Percentiles rank a stretch among this genome's conserved stretches.
Conservation (phyloP, 2,113 vertebrate genomes). For the Saccopteryx bilineata region DNA sequence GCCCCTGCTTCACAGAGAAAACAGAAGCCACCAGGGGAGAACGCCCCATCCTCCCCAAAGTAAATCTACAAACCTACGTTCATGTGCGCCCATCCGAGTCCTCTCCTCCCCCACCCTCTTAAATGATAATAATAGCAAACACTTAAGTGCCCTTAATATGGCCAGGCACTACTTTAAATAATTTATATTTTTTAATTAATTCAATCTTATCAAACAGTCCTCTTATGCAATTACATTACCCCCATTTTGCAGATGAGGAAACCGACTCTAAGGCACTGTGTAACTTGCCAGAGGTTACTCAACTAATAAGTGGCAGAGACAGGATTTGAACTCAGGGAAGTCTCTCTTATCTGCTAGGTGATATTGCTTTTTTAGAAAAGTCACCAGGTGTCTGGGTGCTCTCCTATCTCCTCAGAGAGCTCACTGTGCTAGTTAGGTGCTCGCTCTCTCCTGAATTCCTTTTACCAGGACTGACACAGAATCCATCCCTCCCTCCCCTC, state of each 20-base stretch:
- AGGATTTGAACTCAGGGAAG: background rate
- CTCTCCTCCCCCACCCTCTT: background rate
- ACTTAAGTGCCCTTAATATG: background rate
- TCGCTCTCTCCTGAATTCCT: background rate
- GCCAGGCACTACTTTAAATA: slow-evolving; percentile 11
- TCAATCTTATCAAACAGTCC: slow-evolving; percentile 28
- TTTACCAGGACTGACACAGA: background rate
- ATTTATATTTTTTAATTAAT: slow-evolving; percentile 9
- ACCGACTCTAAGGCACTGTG: background rate
- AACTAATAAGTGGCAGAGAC: background rate
- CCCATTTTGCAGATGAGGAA: slow-evolving; percentile 28
- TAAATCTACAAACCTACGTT: background rate
- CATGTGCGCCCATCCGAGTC: too few relatives aligned
- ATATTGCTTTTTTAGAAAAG: background rate
- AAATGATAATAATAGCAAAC: background rate
- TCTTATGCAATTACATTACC: background rate
- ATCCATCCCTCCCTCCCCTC: background rate
- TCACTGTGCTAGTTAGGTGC: background rate
- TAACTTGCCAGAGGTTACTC: background rate
- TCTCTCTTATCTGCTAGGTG: background rate
- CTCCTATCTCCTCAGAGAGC: background rate
- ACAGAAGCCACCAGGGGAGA: background rate
- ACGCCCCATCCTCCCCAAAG: background rate
- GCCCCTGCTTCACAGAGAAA: background rate
- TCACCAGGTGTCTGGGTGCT: background rate